Evolutionary conservation across 1,140 invertebrate species (phyloP), one percentile per base, ranked within the genome.

Genomic region (Sitophilus oryzae): DNA sequence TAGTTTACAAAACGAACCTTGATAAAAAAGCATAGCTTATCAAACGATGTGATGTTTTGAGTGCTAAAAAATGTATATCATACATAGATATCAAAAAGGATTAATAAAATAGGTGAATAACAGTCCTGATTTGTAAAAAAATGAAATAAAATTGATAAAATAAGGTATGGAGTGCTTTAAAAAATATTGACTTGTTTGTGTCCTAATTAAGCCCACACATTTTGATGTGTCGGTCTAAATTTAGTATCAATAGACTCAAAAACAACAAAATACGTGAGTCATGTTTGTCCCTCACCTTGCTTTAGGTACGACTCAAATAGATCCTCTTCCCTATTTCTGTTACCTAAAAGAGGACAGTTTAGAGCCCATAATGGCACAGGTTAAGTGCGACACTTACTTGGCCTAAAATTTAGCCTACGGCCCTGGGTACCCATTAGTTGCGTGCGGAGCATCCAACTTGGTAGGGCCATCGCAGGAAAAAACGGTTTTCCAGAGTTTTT

Each of bases 391-490:
- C 45, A 55, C 52, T 46, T 58, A 58, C 60, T 49, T 34, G 56
- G 41, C 30, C 52, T 52, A 42, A 57, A 51, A 35, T 54, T 57
- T 19, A 38, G 48, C 21, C 56, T 58, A 25, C 52, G 53, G 21
- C 53, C 43, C 53, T 45, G 49, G n/a, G 37, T 36, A 6, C 48
- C 53, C 18, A 45, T 35, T 11, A 50, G 48, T 34, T 58, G 56
- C 15, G 42, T 37, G 36, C 56, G 38, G 11, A 61, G 18, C 52
- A 55, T 61, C 60, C 60, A 61, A 45, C 60, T 58, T 16, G 54
- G 52, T 19, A 61, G 37, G 36, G 60, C 60, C 60, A 61, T 61
- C 40, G n/a, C 40, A 51, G 49, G 48, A 45, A 45, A 48, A 43
- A 42, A 41, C 6, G 47, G 35, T 37, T 56, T 41, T 20, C 35